Conservation (phyloP, 2,888 invertebrate species). For the Cerastis leucographa region DNA sequence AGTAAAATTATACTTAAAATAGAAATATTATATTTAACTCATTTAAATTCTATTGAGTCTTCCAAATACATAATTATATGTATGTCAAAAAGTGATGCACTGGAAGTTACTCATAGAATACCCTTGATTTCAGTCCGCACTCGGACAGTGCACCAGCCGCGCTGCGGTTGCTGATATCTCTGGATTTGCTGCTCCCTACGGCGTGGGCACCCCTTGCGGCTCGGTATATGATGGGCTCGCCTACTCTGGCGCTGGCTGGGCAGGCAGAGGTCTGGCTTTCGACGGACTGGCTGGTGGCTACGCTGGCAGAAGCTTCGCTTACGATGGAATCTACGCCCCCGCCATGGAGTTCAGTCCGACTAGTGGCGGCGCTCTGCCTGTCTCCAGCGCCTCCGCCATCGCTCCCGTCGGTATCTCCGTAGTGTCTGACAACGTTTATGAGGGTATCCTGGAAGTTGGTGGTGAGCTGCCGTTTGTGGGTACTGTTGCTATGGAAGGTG, state of each 20-base stretch:
- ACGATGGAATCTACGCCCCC: slow-evolving; percentile 14
- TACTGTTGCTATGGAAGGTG: slow-evolving; percentile 74
- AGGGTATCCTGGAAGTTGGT: slow-evolving; percentile 63
- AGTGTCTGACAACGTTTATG: slow-evolving; percentile 58
- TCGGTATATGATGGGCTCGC: slow-evolving; percentile 6
- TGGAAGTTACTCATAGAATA: too few species aligned
- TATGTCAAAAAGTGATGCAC: too few species aligned
- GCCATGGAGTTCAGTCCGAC: slow-evolving; percentile 39
- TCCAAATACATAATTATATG: too few species aligned
- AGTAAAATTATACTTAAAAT: neutral
- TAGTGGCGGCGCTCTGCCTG: slow-evolving; percentile 51
- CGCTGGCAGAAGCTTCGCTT: slow-evolving; percentile 15
- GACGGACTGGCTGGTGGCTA: neutral
- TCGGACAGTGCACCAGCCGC: neutral
- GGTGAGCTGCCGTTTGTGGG: slow-evolving; percentile 75
- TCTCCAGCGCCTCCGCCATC: slow-evolving; percentile 27
- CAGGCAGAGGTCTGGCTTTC: slow-evolving; percentile 8
- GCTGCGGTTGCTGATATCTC: neutral
- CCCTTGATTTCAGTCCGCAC: neutral
- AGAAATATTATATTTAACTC: too few species aligned
- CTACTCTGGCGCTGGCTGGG: neutral
- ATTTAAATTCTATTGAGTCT: too few species aligned
- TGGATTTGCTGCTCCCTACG: neutral
- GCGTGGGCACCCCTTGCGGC: slow-evolving; percentile 3
- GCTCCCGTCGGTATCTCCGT: slow-evolving; percentile 51